These are phyloP conservation scores for Bombylius major DNA, from an alignment of 2,888 invertebrate genomes.

Conservation along the genomic window DNA sequence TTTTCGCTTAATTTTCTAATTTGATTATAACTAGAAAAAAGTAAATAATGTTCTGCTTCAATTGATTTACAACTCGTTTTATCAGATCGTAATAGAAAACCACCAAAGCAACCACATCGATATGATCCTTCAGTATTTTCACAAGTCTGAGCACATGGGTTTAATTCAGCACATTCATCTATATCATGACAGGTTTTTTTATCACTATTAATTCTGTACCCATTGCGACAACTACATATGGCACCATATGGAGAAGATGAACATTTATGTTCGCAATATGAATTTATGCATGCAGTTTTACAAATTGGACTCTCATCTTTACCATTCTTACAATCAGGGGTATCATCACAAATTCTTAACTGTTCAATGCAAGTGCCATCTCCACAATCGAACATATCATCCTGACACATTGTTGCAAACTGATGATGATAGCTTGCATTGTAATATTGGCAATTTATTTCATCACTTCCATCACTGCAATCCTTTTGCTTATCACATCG, in stretches of 20 bases:
- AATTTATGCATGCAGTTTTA: slow-evolving; percentile 32
- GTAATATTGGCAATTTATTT: slow-evolving; percentile 40
- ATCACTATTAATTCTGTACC: slow-evolving; percentile 43
- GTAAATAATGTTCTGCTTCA: slow-evolving; percentile 41
- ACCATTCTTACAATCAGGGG: slow-evolving; percentile 50
- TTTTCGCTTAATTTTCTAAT: slow-evolving; percentile 41
- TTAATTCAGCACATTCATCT: slow-evolving; percentile 50
- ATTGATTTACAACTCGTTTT: slow-evolving; percentile 54
- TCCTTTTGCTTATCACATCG: slow-evolving; percentile 50
- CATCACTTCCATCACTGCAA: slow-evolving; percentile 63
- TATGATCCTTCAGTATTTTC: slow-evolving; percentile 31
- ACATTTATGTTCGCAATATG: slow-evolving; percentile 46
- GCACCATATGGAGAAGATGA: slow-evolving; percentile 52
- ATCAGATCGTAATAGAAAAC: slow-evolving; percentile 41
- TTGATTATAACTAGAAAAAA: slow-evolving; percentile 44
- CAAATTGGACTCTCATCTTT: slow-evolving; percentile 59
- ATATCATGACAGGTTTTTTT: slow-evolving; percentile 50
- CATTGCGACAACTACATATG: slow-evolving; percentile 49
- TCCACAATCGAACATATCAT: slow-evolving; percentile 41
- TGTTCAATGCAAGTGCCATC: slow-evolving; percentile 54
- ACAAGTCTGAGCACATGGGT: slow-evolving; percentile 50
- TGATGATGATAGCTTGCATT: slow-evolving; percentile 16
- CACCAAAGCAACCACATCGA: slow-evolving; percentile 30
- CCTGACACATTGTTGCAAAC: slow-evolving; percentile 20
- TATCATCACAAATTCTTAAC: slow-evolving; percentile 49